Evolutionary conservation across 1,140 invertebrate species (phyloP).

Genomic region (Rhopalosiphum padi): DNA sequence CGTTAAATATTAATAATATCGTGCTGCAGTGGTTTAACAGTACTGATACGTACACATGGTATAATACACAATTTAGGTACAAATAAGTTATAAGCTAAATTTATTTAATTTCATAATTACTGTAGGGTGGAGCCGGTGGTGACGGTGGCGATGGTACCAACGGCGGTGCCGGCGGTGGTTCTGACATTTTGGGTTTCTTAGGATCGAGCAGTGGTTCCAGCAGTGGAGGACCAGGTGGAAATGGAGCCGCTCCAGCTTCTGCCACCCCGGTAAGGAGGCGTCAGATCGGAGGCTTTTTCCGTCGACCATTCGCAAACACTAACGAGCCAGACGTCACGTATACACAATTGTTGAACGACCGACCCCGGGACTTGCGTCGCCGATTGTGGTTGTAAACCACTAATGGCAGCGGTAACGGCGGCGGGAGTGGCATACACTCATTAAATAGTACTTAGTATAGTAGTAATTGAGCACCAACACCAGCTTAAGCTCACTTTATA

Average conservation of each 20-base stretch:
- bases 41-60: neutral
- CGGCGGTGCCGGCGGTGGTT: neutral
- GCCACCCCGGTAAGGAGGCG: constrained; percentile 34
- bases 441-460: neutral
- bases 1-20: neutral
- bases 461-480: neutral
- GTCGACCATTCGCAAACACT: neutral
- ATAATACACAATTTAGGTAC: neutral
- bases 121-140: neutral
- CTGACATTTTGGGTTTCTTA: neutral
- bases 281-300: constrained; percentile 20
- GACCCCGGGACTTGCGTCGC: neutral
- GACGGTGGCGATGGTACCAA: constrained; percentile 1
- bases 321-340: constrained; percentile 17
- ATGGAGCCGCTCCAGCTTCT: neutral
- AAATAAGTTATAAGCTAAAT: neutral
- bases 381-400: constrained; percentile 29
- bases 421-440: neutral
- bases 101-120: neutral
- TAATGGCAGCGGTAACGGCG: neutral
- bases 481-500: neutral
- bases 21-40: neutral
- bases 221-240: neutral
- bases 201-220: constrained; percentile 34
- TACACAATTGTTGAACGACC: constrained; percentile 21